phyloP scores from a whole-genome alignment of 2,113 vertebrate genomes.

The Marmota flaviventris region DNA sequence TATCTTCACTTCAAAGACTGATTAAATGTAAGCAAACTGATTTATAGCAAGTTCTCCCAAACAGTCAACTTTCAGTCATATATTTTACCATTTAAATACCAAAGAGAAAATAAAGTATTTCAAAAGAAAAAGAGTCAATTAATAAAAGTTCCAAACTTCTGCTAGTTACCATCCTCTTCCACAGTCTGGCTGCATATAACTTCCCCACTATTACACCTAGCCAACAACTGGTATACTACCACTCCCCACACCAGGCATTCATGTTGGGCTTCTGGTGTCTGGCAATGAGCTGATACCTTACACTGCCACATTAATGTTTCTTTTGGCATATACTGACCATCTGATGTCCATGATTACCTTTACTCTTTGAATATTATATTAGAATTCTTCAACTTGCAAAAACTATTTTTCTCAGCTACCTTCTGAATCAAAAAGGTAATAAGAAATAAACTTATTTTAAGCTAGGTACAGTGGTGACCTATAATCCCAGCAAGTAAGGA shows the following conservation, averaged over 20 bases:
- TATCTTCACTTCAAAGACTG: neutral
- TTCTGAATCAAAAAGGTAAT: neutral
- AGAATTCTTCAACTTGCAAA: constrained; percentile 19
- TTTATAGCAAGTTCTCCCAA: neutral
- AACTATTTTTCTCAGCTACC: neutral
- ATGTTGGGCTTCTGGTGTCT: neutral
- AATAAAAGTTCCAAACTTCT: neutral
- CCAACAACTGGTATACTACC: neutral
- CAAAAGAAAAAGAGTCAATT: neutral
- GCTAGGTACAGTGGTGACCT: no score
- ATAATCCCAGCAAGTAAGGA: no score
- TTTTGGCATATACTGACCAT: neutral
- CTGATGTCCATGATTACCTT: neutral
- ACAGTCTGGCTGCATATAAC: neutral
- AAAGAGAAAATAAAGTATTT: constrained; percentile 35
- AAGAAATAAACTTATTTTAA: neutral
- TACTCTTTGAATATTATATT: neutral
- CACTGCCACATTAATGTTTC: neutral
- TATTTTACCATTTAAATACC: neutral
- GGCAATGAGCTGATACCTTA: no score
- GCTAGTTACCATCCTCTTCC: neutral
- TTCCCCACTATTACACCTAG: neutral
- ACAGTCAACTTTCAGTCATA: neutral
- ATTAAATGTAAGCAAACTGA: neutral
- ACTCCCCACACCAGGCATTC: neutral